Evolutionary conservation across 2,888 invertebrate species (phyloP).

Genomic region (Cantharis flavilabris): DNA sequence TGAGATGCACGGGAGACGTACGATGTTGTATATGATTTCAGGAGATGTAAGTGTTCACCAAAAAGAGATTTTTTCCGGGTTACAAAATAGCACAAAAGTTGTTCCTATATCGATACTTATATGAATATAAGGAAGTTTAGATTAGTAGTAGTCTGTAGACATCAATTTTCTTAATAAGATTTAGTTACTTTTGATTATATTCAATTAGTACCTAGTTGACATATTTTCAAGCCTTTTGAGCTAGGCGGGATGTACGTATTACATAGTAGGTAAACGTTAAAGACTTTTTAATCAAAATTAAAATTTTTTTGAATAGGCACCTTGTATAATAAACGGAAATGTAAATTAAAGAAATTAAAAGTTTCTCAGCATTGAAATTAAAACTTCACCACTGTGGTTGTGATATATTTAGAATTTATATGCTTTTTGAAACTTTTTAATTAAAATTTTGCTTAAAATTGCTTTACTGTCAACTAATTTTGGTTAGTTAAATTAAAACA

Average conservation of each 20-base stretch:
- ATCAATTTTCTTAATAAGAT: not conserved
- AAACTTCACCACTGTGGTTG: conserved; percentile 5
- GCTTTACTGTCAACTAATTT: not conserved
- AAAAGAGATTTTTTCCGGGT: too few relatives aligned
- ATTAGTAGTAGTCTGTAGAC: too few relatives aligned
- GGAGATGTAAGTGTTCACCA: too few relatives aligned
- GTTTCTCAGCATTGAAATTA: not conserved
- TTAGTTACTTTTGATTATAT: not conserved
- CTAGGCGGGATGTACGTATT: not conserved
- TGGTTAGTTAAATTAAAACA: not conserved
- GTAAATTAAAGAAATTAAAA: not conserved
- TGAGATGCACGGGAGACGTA: too few relatives aligned
- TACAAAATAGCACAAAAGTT: not conserved
- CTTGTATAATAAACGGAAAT: not conserved
- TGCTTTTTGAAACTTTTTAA: conserved; percentile 22
- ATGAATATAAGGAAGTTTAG: too few relatives aligned
- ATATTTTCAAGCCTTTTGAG: not conserved
- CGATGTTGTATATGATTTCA: too few relatives aligned
- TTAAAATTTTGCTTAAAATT: conserved; percentile 19
- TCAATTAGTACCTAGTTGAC: not conserved
- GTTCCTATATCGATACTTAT: not conserved
- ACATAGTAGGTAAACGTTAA: not conserved
- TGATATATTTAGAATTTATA: conserved; percentile 18
- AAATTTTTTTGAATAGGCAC: not conserved
- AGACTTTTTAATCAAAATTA: not conserved